These are phyloP conservation scores for Melanostigma gelatinosum DNA, from an alignment of 2,113 vertebrate genomes.

Conservation along the genomic window DNA sequence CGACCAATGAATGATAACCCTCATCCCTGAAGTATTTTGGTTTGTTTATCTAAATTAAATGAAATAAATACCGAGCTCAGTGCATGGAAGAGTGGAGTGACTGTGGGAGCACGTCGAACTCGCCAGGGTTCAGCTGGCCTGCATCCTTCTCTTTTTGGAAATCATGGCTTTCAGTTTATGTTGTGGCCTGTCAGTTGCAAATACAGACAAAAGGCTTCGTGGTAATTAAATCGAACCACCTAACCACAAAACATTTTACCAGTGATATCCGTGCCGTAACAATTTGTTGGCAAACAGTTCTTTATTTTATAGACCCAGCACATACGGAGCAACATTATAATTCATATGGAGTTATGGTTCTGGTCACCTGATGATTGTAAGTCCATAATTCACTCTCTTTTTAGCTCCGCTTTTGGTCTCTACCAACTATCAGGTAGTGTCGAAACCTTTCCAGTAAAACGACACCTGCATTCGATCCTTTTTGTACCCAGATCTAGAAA, in stretches of 20 bases:
- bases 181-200: background rate
- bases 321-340: background rate
- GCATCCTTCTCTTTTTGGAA: background rate
- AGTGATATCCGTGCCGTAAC: background rate
- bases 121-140: background rate
- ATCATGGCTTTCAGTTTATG: background rate
- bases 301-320: background rate
- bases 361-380: background rate
- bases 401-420: constrained; percentile 1
- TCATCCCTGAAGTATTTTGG: background rate
- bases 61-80: background rate
- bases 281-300: background rate
- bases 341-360: background rate
- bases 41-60: background rate
- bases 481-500: background rate
- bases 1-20: background rate
- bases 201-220: background rate
- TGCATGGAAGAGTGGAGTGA: background rate
- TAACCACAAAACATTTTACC: background rate
- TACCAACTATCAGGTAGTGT: background rate
- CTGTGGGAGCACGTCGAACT: background rate
- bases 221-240: background rate
- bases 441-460: background rate
- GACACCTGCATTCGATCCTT: background rate
- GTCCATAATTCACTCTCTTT: background rate